These are phyloP conservation scores for Tenrec ecaudatus DNA, from an alignment of 2,113 vertebrate genomes.

Conservation along the genomic window DNA sequence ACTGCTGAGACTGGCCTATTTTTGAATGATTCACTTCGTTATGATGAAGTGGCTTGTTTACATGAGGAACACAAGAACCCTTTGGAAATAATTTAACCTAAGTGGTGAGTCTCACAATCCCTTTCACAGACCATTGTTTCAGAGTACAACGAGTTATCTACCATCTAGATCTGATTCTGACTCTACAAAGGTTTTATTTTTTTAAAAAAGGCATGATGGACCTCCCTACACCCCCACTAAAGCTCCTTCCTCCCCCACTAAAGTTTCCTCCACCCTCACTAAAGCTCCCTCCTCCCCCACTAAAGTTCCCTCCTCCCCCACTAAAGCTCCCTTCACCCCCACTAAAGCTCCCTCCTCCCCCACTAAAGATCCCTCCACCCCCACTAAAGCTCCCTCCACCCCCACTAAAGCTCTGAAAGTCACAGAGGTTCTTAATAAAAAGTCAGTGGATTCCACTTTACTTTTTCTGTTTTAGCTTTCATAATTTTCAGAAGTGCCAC, in stretches of 20 bases:
- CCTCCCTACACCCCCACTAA: background rate
- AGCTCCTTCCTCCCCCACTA: too few relatives aligned
- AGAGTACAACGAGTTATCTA: background rate
- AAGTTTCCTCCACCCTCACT: too few relatives aligned
- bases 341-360: too few relatives aligned
- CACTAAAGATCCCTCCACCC: too few relatives aligned
- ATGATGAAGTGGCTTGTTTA: background rate
- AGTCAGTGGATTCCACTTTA: background rate
- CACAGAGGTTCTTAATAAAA: background rate
- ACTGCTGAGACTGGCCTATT: background rate
- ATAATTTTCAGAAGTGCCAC: background rate
- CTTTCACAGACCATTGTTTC: background rate
- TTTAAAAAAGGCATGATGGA: too few relatives aligned
- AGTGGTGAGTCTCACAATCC: background rate
- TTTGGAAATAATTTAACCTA: background rate
- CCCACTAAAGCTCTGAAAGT: constrained; percentile 15
- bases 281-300: too few relatives aligned
- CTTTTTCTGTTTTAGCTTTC: constrained; percentile 17
- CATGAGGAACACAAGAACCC: background rate
- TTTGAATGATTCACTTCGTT: background rate
- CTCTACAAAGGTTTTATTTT: background rate
- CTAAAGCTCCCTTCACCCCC: too few relatives aligned
- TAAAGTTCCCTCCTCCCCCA: too few relatives aligned
- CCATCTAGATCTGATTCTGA: background rate
- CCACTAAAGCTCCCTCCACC: too few relatives aligned